A percentile compares a stretch with the other conserved stretches of the same genome.
Evolutionary conservation across 2,797 vertebrate species (phyloP).

Genomic region (Steatocranus sp.): DNA sequence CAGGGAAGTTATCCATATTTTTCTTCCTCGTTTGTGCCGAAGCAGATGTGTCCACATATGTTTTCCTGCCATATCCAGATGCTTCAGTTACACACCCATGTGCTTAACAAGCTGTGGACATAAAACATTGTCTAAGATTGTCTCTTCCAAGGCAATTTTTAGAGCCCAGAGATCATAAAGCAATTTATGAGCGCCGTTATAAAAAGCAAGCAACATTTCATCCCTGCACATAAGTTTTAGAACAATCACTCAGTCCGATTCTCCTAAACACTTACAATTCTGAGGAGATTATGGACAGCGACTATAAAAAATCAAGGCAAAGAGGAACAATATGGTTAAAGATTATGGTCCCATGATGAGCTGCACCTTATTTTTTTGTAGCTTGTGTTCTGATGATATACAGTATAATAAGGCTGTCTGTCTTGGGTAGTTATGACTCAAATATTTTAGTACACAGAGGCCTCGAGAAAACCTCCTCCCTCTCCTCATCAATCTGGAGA

Average conservation of each 20-base stretch:
- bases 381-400: slow-evolving; percentile 63
- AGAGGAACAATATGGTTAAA: slow-evolving; percentile 59
- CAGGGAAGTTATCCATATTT: slow-evolving; percentile 66
- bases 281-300: slow-evolving; percentile 62
- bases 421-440: slow-evolving; percentile 56
- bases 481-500: slow-evolving; percentile 52
- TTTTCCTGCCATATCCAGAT: slow-evolving; percentile 78
- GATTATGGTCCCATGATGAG: slow-evolving; percentile 67
- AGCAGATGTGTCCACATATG: slow-evolving; percentile 82
- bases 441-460: slow-evolving; percentile 50
- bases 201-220: slow-evolving; percentile 70
- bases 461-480: slow-evolving; percentile 23
- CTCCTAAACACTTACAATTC: slow-evolving; percentile 62
- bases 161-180: slow-evolving; percentile 61
- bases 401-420: slow-evolving; percentile 62
- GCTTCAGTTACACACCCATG: slow-evolving; percentile 74
- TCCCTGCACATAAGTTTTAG: slow-evolving; percentile 63
- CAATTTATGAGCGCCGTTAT: slow-evolving; percentile 67
- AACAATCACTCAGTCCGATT: slow-evolving; percentile 62
- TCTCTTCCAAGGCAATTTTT: slow-evolving; percentile 71
- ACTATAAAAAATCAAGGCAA: slow-evolving; percentile 71
- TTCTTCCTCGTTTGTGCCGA: slow-evolving; percentile 54
- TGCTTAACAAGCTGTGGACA: slow-evolving; percentile 83
- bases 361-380: slow-evolving; percentile 52
- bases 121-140: slow-evolving; percentile 77